Evolutionary conservation across 2,888 invertebrate genomes (phyloP), one percentile per base, ranked within the genome.

Genomic region (Latrodectus elegans): DNA sequence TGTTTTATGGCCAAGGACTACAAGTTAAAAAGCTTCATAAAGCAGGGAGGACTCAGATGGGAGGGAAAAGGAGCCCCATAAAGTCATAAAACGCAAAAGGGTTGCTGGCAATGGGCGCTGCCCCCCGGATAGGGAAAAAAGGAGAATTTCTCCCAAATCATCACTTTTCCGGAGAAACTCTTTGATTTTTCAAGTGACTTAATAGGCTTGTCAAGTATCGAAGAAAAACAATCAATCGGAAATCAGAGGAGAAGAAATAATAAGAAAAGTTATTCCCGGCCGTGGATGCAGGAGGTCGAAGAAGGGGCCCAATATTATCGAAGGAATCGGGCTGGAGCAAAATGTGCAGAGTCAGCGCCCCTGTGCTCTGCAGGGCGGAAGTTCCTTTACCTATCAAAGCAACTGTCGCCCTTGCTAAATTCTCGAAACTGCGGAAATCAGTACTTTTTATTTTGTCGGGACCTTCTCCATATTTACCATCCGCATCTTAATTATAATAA

Each of bases 131-230:
- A 55, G 14, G 11, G 8, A 51, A 9, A 71, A 71, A 38, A 15
- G 51, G 22, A 51, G 14, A 49, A 51, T 14, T 80, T 71, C 71
- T 60, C 60, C n/a, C 17, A 65, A 64, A 72, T 71, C 84, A 84
- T 77, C 70, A 51, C 53, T 76, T 83, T 76, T 55, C 38, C 38
- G 38, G 38, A 49, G 38, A 60, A 60, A 60, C 6, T 38, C 64
- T 71, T 64, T 77, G 84, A 77, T 77, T 73, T 60, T 72, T 67
- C 77, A 51, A 77, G 65, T 14, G 72, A 38, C 84, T 84, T 84
- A 78, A 84, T 84, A 84, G 84, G 72, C 84, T 65, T 84, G 84
- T 84, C 77, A 73, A 84, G 72, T 77, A 78, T 77, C 67, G 84
- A 65, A 65, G 60, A 72, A 71, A 84, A 84, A 84, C 84, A 84